A percentile compares a stretch with the other conserved stretches of the same genome.
Evolutionary conservation across 2,888 invertebrate species (phyloP).

Genomic region (Ametastegia equiseti): DNA sequence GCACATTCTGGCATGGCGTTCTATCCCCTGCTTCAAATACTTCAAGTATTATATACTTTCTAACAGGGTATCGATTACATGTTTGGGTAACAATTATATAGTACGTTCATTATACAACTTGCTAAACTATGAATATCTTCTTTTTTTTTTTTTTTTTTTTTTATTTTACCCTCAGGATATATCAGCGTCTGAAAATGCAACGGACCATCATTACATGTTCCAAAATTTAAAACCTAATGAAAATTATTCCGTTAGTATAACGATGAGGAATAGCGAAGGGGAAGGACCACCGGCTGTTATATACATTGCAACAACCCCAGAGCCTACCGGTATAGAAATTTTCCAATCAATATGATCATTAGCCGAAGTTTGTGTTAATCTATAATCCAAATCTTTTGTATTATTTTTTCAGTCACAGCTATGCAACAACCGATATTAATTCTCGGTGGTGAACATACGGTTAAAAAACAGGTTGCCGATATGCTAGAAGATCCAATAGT

Average conservation of each 20-base stretch:
- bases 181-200: constrained; percentile 82
- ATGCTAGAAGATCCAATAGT: constrained; percentile 84
- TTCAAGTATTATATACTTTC: constrained; percentile 45
- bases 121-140: constrained; percentile 36
- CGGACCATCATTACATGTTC: constrained; percentile 85
- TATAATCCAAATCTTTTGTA: not conserved
- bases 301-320: constrained; percentile 83
- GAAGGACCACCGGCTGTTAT: constrained; percentile 85
- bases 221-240: constrained; percentile 84
- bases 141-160: no score
- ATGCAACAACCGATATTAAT: constrained; percentile 84
- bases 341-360: not conserved
- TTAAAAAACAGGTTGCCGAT: constrained; percentile 83
- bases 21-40: constrained; percentile 56
- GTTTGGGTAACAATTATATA: not conserved
- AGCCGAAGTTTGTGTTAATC: not conserved
- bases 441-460: constrained; percentile 83
- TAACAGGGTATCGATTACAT: constrained; percentile 53
- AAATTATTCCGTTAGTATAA: constrained; percentile 87
- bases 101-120: not conserved
- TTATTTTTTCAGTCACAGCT: constrained; percentile 78
- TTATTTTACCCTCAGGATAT: constrained; percentile 83
- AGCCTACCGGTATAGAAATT: constrained; percentile 80
- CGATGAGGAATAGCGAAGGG: constrained; percentile 89
- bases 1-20: constrained; percentile 72